These are phyloP conservation scores for Danio jaintianensis DNA, from an alignment of 2,797 vertebrate genomes.

Conservation along the genomic window DNA sequence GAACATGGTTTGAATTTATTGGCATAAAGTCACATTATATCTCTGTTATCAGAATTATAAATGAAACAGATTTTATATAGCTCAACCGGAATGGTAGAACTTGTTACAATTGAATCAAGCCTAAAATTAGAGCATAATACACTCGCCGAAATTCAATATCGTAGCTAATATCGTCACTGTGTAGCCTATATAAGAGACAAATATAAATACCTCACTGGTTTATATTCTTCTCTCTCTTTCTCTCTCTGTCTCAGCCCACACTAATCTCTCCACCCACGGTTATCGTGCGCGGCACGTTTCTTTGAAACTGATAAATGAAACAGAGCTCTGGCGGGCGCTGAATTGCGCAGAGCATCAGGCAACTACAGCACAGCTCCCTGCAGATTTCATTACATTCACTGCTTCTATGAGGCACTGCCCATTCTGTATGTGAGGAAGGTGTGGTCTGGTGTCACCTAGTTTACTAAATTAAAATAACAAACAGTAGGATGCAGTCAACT, in stretches of 20 bases:
- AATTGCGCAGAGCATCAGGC: neutral
- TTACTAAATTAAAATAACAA: neutral
- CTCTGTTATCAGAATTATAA: neutral
- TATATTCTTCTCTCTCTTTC: neutral
- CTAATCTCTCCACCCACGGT: slow-evolving; percentile 15
- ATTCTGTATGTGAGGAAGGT: neutral
- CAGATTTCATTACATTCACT: neutral
- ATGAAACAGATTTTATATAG: neutral
- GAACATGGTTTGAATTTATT: neutral
- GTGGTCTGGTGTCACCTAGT: neutral
- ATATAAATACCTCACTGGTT: slow-evolving; percentile 4
- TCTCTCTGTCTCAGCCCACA: slow-evolving; percentile 9
- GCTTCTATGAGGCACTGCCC: neutral
- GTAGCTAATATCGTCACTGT: too few relatives aligned
- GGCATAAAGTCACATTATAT: neutral
- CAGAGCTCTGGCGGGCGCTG: neutral
- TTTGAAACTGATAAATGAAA: slow-evolving; percentile 3
- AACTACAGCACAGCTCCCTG: neutral
- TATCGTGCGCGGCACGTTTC: neutral
- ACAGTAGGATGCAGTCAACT: neutral
- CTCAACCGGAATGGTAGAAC: neutral
- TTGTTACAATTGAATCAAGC: neutral
- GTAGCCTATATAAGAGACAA: too few relatives aligned
- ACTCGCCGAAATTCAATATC: neutral
- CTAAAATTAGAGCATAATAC: neutral